A percentile compares a stretch with the other conserved stretches of the same genome.
These are phyloP conservation scores for Luperina testacea DNA, from an alignment of 2,888 invertebrate species.

Conservation along the genomic window DNA sequence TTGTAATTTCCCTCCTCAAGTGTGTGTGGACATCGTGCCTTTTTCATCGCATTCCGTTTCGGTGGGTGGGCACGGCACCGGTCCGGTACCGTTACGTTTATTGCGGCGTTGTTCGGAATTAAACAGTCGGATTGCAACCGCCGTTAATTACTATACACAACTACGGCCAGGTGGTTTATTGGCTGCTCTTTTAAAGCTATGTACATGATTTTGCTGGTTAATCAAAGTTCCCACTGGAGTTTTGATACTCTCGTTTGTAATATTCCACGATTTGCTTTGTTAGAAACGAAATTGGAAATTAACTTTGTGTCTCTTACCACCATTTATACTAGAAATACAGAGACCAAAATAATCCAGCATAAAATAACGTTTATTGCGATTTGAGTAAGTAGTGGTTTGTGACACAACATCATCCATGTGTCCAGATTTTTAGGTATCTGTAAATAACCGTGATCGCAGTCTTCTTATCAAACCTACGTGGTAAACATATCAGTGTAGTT, in stretches of 20 bases:
- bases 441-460: background rate
- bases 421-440: background rate
- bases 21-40: constrained; percentile 89
- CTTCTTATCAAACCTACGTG: background rate
- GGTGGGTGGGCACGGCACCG: constrained; percentile 79
- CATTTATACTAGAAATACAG: background rate
- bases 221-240: constrained; percentile 50
- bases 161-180: constrained; percentile 82
- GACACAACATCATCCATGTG: background rate
- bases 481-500: background rate
- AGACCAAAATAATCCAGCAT: background rate
- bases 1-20: constrained; percentile 89
- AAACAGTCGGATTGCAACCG: constrained; percentile 85
- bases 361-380: background rate
- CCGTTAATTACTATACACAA: constrained; percentile 88
- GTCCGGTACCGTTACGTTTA: constrained; percentile 84
- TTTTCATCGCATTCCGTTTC: constrained; percentile 90
- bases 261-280: constrained; percentile 7
- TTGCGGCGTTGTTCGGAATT: constrained; percentile 86
- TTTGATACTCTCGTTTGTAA: constrained; percentile 33
- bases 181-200: constrained; percentile 78
- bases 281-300: constrained; percentile 31
- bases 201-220: constrained; percentile 71
- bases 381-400: background rate
- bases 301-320: constrained; percentile 9